Percentiles rank a stretch among this genome's conserved stretches.
These are phyloP conservation scores for Hyposmocoma kahamanoa DNA, from an alignment of 1,140 invertebrate genomes.

Conservation along the genomic window DNA sequence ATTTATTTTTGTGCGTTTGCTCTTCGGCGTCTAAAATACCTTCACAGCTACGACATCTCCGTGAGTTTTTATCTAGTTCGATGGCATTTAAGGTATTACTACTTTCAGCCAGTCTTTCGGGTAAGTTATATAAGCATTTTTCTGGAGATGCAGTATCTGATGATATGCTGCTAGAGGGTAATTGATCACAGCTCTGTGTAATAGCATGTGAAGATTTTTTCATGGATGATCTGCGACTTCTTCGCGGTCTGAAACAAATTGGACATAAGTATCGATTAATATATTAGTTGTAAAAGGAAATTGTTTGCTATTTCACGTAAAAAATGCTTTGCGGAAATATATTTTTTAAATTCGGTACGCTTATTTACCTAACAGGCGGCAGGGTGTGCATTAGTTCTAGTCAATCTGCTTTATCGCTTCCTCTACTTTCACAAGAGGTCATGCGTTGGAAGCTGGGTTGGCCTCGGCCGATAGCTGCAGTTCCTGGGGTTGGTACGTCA, in stretches of 20 bases:
- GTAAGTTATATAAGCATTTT: slow-evolving; percentile 52
- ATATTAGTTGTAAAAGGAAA: no score
- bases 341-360: no score
- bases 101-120: slow-evolving; percentile 56
- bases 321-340: slow-evolving; percentile 4
- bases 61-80: slow-evolving; percentile 36
- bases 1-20: slow-evolving; percentile 47
- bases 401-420: slow-evolving; percentile 86
- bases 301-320: not conserved
- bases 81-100: slow-evolving; percentile 46
- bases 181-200: slow-evolving; percentile 80
- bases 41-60: slow-evolving; percentile 64
- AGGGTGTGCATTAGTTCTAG: slow-evolving; percentile 78
- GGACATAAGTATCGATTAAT: no score
- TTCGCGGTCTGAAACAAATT: slow-evolving; percentile 62
- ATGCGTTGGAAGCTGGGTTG: slow-evolving; percentile 87
- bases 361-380: slow-evolving; percentile 68
- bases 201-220: slow-evolving; percentile 46
- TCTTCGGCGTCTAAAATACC: slow-evolving; percentile 60
- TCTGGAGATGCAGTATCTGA: slow-evolving; percentile 50
- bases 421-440: slow-evolving; percentile 87
- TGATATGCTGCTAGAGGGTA: slow-evolving; percentile 56
- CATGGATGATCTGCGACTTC: slow-evolving; percentile 58
- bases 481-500: slow-evolving; percentile 77
- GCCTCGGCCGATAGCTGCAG: slow-evolving; percentile 76